These are phyloP conservation scores for Geopemphigus sp. DNA, from an alignment of 1,140 invertebrate species.

Conservation along the genomic window DNA sequence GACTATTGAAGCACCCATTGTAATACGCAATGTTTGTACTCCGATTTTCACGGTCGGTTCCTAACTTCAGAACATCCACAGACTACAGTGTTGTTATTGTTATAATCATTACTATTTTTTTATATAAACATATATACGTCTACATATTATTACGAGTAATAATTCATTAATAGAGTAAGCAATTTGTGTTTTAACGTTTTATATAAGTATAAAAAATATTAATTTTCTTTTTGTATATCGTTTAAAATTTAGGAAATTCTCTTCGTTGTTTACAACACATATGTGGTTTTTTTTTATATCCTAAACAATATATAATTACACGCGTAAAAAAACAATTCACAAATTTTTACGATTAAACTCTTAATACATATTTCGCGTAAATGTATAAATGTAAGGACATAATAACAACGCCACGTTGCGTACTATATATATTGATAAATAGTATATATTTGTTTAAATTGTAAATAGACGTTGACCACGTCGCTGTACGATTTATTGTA, in stretches of 20 bases:
- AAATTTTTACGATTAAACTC: background rate
- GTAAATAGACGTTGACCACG: too few species aligned
- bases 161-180: background rate
- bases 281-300: background rate
- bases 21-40: conserved; percentile 42
- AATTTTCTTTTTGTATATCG: background rate
- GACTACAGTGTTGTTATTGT: conserved; percentile 34
- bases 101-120: background rate
- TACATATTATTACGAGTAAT: background rate
- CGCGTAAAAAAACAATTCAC: background rate
- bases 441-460: too few species aligned
- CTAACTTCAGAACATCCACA: conserved; percentile 41
- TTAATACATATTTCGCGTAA: background rate
- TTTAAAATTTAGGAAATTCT: background rate
- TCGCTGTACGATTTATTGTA: conserved; percentile 4
- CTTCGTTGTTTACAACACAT: background rate
- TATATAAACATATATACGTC: too few species aligned
- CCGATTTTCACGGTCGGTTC: conserved; percentile 30
- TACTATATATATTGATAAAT: too few species aligned
- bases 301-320: background rate
- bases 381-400: background rate
- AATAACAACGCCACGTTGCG: too few species aligned
- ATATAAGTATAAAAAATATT: background rate
- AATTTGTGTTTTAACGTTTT: background rate
- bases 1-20: conserved; percentile 37